phyloP scores from a whole-genome alignment of 2,113 vertebrate species.

The Procavia capensis region DNA sequence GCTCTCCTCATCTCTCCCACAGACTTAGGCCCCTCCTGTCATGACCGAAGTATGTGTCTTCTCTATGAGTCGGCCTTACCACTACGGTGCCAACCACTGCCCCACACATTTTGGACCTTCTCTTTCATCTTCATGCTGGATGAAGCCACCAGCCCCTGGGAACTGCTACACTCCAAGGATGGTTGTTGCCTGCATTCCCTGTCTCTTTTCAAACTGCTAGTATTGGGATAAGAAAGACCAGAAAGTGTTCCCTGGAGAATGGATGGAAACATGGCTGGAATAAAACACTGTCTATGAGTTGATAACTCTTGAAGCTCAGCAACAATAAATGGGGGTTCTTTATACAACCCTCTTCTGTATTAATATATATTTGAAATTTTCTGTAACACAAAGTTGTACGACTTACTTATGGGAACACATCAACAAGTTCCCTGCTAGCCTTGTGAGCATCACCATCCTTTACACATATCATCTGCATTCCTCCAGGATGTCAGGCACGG shows the following conservation, averaged over 20 bases:
- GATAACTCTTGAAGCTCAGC: not conserved
- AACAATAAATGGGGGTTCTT: not conserved
- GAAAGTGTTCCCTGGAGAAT: not conserved
- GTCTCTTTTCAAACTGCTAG: not conserved
- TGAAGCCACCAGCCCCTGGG: not conserved
- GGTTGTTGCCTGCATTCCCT: not conserved
- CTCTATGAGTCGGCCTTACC: not conserved
- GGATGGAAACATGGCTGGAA: not conserved
- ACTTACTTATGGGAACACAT: not conserved
- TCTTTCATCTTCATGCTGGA: not conserved
- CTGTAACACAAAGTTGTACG: not conserved
- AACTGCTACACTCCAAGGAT: not conserved
- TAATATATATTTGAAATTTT: not conserved
- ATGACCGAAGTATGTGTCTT: not conserved
- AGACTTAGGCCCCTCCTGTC: not conserved
- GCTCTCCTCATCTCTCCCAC: too few relatives aligned
- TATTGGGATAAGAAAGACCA: not conserved
- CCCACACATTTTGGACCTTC: not conserved
- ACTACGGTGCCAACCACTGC: not conserved
- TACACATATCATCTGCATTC: fast-evolving
- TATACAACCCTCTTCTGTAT: too few relatives aligned
- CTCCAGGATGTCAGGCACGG: not conserved
- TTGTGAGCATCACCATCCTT: not conserved
- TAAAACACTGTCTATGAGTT: not conserved
- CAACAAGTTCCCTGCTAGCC: not conserved